A percentile compares a stretch with the other conserved stretches of the same genome.
phyloP scores from a whole-genome alignment of 2,888 invertebrate species.

The Pteria penguin region DNA sequence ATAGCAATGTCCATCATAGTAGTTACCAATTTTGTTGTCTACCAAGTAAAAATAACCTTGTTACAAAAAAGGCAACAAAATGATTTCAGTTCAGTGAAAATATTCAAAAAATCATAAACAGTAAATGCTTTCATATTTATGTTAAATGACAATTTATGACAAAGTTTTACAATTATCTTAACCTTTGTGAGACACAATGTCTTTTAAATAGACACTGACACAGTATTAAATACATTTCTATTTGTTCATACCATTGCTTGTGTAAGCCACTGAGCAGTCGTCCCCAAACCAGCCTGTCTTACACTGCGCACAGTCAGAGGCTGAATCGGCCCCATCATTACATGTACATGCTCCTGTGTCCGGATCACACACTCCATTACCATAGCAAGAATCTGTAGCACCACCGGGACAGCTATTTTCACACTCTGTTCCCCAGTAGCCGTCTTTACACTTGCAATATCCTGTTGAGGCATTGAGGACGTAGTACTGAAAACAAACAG shows the following conservation, averaged over 20 bases:
- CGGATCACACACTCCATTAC: conserved; percentile 58
- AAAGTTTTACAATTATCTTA: too few relatives aligned
- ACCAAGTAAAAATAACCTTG: neutral
- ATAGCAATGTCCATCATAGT: neutral
- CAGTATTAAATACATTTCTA: neutral
- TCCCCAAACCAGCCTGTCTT: conserved; percentile 56
- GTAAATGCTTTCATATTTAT: neutral
- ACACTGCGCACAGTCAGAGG: conserved; percentile 54
- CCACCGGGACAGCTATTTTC: conserved; percentile 60
- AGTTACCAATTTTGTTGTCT: neutral
- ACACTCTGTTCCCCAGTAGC: conserved; percentile 61
- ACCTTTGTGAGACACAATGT: too few relatives aligned
- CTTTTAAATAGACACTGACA: too few relatives aligned
- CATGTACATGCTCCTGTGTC: conserved; percentile 60
- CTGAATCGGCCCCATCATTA: conserved; percentile 42
- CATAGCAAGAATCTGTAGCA: conserved; percentile 57
- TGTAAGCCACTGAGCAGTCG: conserved; percentile 57
- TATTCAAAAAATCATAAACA: neutral
- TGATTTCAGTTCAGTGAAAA: neutral
- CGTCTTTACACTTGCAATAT: conserved; percentile 58
- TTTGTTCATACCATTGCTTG: neutral
- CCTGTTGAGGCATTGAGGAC: conserved; percentile 15
- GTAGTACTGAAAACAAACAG: neutral
- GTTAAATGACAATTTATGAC: neutral
- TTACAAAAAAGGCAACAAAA: neutral